Evolutionary conservation across 2,797 vertebrate species (phyloP).

Genomic region (Microctenopoma lineatum): DNA sequence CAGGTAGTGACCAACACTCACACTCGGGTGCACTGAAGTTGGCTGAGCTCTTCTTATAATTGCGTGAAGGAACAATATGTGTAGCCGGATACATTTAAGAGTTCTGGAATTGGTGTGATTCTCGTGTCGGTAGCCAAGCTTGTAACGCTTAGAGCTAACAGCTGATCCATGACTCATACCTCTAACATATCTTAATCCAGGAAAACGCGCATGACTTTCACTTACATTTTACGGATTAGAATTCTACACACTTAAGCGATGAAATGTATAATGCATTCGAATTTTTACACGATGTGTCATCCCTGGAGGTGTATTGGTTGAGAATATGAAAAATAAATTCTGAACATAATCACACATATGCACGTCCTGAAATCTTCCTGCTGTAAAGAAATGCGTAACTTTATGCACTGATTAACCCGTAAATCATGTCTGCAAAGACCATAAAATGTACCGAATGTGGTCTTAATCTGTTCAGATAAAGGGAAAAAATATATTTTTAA

Average conservation of each 20-base stretch:
- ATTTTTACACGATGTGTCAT: background rate
- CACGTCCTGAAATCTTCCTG: constrained; percentile 6
- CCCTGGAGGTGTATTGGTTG: background rate
- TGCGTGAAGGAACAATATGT: constrained; percentile 58
- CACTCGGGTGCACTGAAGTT: constrained; percentile 69
- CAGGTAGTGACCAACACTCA: constrained; percentile 82
- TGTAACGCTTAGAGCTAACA: constrained; percentile 17
- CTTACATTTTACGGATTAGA: constrained; percentile 47
- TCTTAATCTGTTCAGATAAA: background rate
- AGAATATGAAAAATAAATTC: background rate
- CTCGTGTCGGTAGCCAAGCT: constrained; percentile 10
- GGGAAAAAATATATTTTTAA: background rate
- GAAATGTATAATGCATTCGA: background rate
- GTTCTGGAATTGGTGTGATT: constrained; percentile 37
- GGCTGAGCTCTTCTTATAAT: constrained; percentile 50
- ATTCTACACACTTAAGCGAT: constrained; percentile 9
- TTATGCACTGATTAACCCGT: background rate
- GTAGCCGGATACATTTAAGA: constrained; percentile 51
- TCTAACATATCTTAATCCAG: constrained; percentile 34
- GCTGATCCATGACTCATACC: constrained; percentile 34
- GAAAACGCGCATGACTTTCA: constrained; percentile 38
- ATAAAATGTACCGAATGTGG: background rate
- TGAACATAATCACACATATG: background rate
- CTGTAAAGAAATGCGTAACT: background rate
- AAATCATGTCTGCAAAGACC: background rate